A percentile compares a stretch with the other conserved stretches of the same genome.
Conservation (phyloP, 2,797 vertebrate species). For the Darevskia mixta region DNA sequence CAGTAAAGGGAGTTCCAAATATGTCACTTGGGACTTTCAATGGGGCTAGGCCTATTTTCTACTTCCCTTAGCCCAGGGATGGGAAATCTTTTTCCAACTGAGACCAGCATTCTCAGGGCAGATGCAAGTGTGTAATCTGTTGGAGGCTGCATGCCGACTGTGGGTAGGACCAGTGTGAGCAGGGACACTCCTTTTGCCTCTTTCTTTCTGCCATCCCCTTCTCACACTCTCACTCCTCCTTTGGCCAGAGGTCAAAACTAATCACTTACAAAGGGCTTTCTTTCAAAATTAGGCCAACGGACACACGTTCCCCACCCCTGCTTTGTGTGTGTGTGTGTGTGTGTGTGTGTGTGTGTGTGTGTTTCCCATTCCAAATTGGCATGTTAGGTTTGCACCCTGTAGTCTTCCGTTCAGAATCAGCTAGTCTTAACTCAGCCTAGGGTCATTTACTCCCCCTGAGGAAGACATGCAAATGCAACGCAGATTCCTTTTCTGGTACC, state of each 20-base stretch:
- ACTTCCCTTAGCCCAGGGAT: neutral
- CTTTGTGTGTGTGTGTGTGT: neutral
- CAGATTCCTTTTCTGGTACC: neutral
- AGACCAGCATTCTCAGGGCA: neutral
- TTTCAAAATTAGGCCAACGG: neutral
- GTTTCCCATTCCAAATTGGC: neutral
- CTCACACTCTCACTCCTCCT: neutral
- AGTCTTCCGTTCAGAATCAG: neutral
- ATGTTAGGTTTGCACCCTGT: neutral
- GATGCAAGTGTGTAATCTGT: neutral
- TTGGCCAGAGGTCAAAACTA: neutral
- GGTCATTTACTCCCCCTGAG: conserved; percentile 1
- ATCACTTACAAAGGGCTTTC: neutral
- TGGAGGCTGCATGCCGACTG: neutral
- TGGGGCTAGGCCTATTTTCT: neutral
- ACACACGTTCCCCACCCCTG: neutral
- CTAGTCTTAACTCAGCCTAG: neutral
- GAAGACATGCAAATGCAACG: conserved; percentile 15
- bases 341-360: too few species aligned
- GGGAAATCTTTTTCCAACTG: neutral
- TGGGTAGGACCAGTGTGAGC: neutral
- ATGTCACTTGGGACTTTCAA: neutral
- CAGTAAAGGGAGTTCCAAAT: neutral
- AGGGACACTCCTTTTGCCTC: neutral
- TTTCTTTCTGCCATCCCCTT: neutral